Percentiles rank a stretch among this genome's conserved stretches.
Conservation (phyloP, 2,888 invertebrate species). For the Maniola hyperantus region DNA sequence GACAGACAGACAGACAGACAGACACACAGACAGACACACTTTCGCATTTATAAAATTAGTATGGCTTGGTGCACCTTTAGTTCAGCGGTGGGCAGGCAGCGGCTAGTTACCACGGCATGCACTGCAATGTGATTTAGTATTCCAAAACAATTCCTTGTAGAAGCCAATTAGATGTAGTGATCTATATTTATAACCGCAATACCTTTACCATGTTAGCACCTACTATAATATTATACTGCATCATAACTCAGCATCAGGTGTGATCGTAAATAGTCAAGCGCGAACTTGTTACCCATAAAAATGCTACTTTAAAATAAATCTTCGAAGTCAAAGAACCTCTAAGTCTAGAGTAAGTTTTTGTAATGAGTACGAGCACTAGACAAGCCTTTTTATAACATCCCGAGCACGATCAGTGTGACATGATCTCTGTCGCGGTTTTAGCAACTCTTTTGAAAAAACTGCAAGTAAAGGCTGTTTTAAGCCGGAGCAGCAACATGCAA, state of each 20-base stretch:
- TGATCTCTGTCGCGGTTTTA: no score
- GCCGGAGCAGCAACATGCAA: no score
- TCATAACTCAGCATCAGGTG: conserved; percentile 4
- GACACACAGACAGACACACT: no score
- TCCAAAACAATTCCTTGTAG: conserved; percentile 8
- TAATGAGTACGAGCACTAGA: no score
- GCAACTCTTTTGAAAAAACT: no score
- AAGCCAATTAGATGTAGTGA: conserved; percentile 15
- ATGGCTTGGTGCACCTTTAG: not conserved
- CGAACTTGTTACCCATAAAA: conserved; percentile 11
- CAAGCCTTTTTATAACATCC: not conserved
- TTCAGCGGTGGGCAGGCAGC: not conserved
- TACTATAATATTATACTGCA: conserved; percentile 8
- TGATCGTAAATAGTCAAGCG: conserved; percentile 3
- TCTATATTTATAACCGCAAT: conserved; percentile 15
- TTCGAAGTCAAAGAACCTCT: not conserved
- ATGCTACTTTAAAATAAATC: conserved; percentile 4
- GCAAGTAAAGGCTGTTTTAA: no score
- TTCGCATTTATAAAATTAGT: no score
- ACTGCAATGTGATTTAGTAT: not conserved
- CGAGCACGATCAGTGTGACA: no score
- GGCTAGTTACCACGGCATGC: not conserved
- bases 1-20: no score
- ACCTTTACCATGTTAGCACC: conserved; percentile 11
- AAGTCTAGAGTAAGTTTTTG: not conserved